Conservation (phyloP, 2,113 vertebrate species). For the Telmatochromis sp. region DNA sequence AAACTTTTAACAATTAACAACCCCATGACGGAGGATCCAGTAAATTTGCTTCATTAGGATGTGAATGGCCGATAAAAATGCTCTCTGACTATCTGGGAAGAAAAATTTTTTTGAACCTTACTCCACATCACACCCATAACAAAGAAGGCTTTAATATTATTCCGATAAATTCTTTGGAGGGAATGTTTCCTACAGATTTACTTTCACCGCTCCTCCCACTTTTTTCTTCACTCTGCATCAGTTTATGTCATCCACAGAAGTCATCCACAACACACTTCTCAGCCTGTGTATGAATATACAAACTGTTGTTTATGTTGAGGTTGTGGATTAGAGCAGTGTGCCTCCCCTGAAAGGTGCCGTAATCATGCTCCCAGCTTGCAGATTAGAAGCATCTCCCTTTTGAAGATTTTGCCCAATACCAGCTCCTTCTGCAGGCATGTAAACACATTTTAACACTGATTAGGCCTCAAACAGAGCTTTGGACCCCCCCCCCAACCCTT, state of each 20-base stretch:
- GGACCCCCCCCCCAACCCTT: background rate
- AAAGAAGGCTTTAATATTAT: background rate
- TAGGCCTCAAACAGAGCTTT: constrained; percentile 10
- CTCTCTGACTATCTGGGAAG: background rate
- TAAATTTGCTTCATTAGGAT: background rate
- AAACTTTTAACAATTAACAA: background rate
- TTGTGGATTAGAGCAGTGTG: constrained; percentile 42
- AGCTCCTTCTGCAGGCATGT: constrained; percentile 24
- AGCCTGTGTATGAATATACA: background rate
- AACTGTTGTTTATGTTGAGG: constrained; percentile 22
- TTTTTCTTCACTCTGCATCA: background rate
- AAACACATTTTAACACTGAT: constrained; percentile 49
- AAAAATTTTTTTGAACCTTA: background rate
- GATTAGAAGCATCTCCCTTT: constrained; percentile 43
- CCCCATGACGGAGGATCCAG: background rate
- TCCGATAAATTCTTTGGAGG: background rate
- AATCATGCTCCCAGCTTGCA: constrained; percentile 47
- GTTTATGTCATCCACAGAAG: background rate
- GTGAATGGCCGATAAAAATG: background rate
- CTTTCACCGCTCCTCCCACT: background rate
- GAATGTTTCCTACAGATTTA: background rate
- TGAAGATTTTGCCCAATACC: constrained; percentile 54
- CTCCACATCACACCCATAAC: background rate
- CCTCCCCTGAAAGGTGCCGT: constrained; percentile 34
- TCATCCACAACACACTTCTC: background rate